Conservation (phyloP, 2,888 invertebrate species). For the Leptinotarsa juncta region DNA sequence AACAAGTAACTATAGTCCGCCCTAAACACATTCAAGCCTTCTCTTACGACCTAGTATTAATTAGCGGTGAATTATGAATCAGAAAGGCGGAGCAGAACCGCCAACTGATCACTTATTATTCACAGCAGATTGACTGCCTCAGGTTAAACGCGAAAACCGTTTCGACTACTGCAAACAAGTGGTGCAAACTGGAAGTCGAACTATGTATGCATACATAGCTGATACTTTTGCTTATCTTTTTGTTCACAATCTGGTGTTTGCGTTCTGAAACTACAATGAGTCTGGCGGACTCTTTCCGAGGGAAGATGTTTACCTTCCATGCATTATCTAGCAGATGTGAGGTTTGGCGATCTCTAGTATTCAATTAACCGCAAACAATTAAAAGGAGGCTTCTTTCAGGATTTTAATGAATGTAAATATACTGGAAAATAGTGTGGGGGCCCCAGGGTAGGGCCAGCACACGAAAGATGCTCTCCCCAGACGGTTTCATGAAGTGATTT, state of each 20-base stretch:
- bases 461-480: too few relatives aligned
- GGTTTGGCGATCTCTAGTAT: conserved; percentile 11
- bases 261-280: conserved; percentile 30
- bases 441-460: too few relatives aligned
- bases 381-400: background rate
- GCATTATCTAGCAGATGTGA: conserved; percentile 33
- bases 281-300: conserved; percentile 25
- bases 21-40: too few relatives aligned
- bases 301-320: conserved; percentile 31
- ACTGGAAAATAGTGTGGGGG: background rate
- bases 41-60: conserved; percentile 29
- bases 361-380: conserved; percentile 23
- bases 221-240: conserved; percentile 26
- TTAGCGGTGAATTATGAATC: conserved; percentile 45
- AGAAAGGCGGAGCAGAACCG: conserved; percentile 29
- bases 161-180: conserved; percentile 31
- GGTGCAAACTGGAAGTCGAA: conserved; percentile 26
- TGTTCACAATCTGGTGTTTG: conserved; percentile 22
- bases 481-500: too few relatives aligned
- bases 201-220: conserved; percentile 13
- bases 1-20: too few relatives aligned
- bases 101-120: conserved; percentile 38
- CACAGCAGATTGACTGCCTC: conserved; percentile 33
- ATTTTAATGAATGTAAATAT: conserved; percentile 5
- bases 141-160: conserved; percentile 28